phyloP scores from a whole-genome alignment of 2,113 vertebrate species.

The Clarias gariepinus region DNA sequence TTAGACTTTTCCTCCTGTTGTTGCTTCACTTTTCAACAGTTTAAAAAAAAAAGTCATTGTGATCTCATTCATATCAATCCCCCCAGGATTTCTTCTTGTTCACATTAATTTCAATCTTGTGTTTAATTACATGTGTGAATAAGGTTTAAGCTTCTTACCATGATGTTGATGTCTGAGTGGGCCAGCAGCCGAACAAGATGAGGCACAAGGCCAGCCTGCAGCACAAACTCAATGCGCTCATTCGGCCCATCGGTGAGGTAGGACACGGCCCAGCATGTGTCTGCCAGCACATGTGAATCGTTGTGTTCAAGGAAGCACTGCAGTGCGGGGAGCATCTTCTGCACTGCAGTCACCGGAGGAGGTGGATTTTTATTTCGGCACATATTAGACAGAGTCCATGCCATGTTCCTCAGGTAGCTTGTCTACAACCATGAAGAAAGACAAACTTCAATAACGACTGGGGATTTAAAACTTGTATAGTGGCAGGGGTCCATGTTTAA shows the following conservation, averaged over 20 bases:
- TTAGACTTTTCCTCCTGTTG: not conserved
- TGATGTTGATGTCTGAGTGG: conserved; percentile 79
- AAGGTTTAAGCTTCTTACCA: conserved; percentile 70
- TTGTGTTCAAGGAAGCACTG: conserved; percentile 78
- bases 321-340: conserved; percentile 83
- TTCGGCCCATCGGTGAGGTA: conserved; percentile 90
- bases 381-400: conserved; percentile 91
- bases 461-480: not conserved
- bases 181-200: conserved; percentile 84
- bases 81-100: not conserved
- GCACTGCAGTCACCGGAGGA: conserved; percentile 80
- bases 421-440: conserved; percentile 2
- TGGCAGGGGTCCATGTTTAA: not conserved
- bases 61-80: not conserved
- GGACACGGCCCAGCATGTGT: conserved; percentile 90
- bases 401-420: conserved; percentile 82
- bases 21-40: not conserved
- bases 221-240: conserved; percentile 89
- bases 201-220: conserved; percentile 83
- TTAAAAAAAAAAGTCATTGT: not conserved
- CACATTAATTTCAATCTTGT: not conserved
- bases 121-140: not conserved
- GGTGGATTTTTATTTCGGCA: conserved; percentile 91
- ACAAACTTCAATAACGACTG: not conserved
- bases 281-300: conserved; percentile 82